Base-by-base conservation (phyloP, 2,113 vertebrate genomes). In the Cyphomyrus discorhynchus region DNA sequence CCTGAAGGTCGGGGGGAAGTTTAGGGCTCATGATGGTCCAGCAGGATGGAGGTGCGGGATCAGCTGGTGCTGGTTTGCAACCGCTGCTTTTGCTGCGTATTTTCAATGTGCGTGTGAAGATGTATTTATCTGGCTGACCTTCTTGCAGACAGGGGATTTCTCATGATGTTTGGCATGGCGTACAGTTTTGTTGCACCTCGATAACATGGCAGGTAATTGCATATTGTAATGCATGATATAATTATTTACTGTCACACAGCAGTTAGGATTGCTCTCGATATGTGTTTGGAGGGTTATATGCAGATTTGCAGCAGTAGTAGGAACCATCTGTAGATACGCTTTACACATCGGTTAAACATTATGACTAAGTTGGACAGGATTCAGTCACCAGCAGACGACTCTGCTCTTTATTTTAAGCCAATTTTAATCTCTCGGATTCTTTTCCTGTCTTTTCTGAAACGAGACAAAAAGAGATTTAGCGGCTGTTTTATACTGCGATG, bases 261-360 rank as follows among this genome's bases (percentile, higher is more conserved):
- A 84, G 21, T 47, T 19, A 7, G 35, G 17, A 80, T 42, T 42
- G 74, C 50, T 83, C 53, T 80, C 74, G 27, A 39, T 39, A 7
- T n/a, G 19, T 21, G n/a, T 89, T 85, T 84, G 8, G 39, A 21
- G 82, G 82, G 45, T 46, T 84, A 89, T 85, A 50, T 27, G 70
- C 17, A 49, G 47, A 89, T 74, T 49, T 89, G 66, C 45, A 49
- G 42, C 24, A 74, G 17, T 6, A 86, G n/a, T 62, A 24, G 6
- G 56, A 31, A 88, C 88, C 50, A 56, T 53, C n/a, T 89, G 74
- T 53, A 83, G 39, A 83, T 27, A 46, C 80, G 77, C 27, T 83
- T 35, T 56, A 53, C 50, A 82, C 9, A n/a, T 84, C 52, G 21
- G 31, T 53, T 87, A 53, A 35, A 87, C 66, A 82, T 77, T 24